These are phyloP conservation scores for Halocynthia roretzi DNA, from an alignment of 23 tunicate genomes.

Conservation along the genomic window DNA sequence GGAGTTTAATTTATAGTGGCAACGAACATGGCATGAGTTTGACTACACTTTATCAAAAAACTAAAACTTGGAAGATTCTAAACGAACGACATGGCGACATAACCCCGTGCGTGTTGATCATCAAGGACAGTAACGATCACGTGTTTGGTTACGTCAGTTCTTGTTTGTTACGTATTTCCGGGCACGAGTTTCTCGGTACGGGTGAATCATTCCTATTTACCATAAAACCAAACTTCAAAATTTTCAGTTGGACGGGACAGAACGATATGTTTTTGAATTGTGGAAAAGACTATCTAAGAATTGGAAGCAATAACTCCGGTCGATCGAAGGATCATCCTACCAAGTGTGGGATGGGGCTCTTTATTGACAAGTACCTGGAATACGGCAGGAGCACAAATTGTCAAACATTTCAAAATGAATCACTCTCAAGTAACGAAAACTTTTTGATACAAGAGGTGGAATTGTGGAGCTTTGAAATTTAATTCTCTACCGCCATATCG, in stretches of 20 bases:
- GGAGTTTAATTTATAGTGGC: neutral
- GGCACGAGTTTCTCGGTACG: neutral
- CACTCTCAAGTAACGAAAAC: constrained; percentile 3
- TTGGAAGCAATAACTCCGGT: neutral
- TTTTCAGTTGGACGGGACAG: constrained; percentile 4
- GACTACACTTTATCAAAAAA: neutral
- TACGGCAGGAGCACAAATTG: constrained; percentile 14
- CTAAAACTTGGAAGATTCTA: neutral
- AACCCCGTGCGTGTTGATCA: constrained; percentile 4
- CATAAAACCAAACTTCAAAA: neutral
- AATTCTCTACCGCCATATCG: too few relatives aligned
- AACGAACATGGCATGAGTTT: constrained; percentile 14
- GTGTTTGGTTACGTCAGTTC: constrained; percentile 6
- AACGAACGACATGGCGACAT: neutral
- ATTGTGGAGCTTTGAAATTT: constrained; percentile 3
- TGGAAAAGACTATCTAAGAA: constrained; percentile 6
- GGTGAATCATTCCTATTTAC: constrained; percentile 17
- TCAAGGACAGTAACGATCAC: neutral
- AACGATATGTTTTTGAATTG: constrained; percentile 9
- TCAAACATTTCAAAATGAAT: constrained; percentile 13
- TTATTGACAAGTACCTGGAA: neutral
- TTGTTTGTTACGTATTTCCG: neutral
- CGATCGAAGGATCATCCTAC: neutral
- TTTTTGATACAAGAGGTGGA: constrained; percentile 5
- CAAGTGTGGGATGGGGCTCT: neutral